These are phyloP conservation scores for Brotula barbata DNA, from an alignment of 2,797 vertebrate genomes.

Conservation along the genomic window DNA sequence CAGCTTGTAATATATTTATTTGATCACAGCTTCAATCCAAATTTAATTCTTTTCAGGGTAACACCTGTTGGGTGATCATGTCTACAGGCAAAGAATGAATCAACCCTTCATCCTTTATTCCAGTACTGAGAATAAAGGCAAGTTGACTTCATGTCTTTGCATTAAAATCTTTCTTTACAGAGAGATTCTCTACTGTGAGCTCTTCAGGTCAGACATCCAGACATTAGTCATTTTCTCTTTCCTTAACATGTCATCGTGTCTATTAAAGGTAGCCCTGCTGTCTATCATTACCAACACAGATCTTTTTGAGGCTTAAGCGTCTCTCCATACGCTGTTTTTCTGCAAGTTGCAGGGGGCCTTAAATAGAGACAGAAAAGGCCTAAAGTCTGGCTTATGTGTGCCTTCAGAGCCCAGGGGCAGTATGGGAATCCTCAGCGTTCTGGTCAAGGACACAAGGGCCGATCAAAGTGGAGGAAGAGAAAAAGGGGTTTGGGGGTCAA, in stretches of 20 bases:
- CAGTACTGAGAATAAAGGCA: slow-evolving; percentile 60
- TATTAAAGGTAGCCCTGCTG: slow-evolving; percentile 77
- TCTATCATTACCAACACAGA: slow-evolving; percentile 9
- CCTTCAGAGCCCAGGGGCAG: slow-evolving; percentile 77
- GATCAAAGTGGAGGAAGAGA: slow-evolving; percentile 88
- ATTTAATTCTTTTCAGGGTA: slow-evolving; percentile 12
- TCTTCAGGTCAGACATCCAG: slow-evolving; percentile 68
- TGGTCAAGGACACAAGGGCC: slow-evolving; percentile 99
- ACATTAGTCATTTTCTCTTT: slow-evolving; percentile 71
- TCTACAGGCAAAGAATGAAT: slow-evolving; percentile 74
- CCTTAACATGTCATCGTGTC: slow-evolving; percentile 52
- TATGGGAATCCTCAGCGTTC: slow-evolving; percentile 85
- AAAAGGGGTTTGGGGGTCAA: slow-evolving; percentile 80
- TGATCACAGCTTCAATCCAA: neutral
- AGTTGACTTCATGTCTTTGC: slow-evolving; percentile 70
- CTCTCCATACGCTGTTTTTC: slow-evolving; percentile 18
- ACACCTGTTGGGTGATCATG: slow-evolving; percentile 70
- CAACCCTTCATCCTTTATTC: slow-evolving; percentile 57
- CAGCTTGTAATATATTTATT: neutral
- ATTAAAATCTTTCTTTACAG: slow-evolving; percentile 49
- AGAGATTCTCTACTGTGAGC: slow-evolving; percentile 80
- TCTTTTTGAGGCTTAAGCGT: slow-evolving; percentile 21
- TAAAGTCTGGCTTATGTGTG: slow-evolving; percentile 65
- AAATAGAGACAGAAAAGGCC: slow-evolving; percentile 82
- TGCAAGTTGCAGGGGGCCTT: slow-evolving; percentile 58